phyloP scores from a whole-genome alignment of 2,113 vertebrate genomes.

The Cavia porcellus region DNA sequence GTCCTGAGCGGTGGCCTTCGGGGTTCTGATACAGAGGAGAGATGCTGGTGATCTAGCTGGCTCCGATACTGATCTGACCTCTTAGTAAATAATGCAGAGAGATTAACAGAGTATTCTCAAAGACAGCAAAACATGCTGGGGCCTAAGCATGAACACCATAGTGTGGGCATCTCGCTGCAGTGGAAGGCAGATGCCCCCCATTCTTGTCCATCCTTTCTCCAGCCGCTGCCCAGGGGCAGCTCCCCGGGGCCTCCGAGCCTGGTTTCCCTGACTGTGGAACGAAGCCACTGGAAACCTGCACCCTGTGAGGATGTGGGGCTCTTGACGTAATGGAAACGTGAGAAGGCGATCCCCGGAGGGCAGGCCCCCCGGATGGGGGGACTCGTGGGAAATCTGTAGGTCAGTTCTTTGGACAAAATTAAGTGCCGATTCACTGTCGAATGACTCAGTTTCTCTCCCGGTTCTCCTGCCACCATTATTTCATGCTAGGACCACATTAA shows the following conservation, averaged over 20 bases:
- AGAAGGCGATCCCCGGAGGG: background rate
- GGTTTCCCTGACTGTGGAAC: background rate
- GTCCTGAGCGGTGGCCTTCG: background rate
- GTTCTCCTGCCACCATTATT: background rate
- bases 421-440: background rate
- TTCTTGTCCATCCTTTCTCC: background rate
- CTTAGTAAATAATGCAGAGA: constrained; percentile 63
- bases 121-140: constrained; percentile 10
- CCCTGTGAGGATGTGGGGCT: background rate
- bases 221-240: background rate
- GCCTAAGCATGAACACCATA: background rate
- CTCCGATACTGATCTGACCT: constrained; percentile 42
- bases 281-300: constrained; percentile 12
- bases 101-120: constrained; percentile 27
- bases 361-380: background rate
- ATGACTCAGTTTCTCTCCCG: background rate
- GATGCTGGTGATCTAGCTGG: background rate
- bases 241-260: background rate
- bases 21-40: constrained; percentile 51
- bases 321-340: background rate
- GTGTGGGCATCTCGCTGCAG: background rate
- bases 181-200: background rate
- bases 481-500: background rate
- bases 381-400: background rate
- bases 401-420: background rate